phyloP scores from a whole-genome alignment of 2,113 vertebrate genomes.

The Malurus cyaneus region DNA sequence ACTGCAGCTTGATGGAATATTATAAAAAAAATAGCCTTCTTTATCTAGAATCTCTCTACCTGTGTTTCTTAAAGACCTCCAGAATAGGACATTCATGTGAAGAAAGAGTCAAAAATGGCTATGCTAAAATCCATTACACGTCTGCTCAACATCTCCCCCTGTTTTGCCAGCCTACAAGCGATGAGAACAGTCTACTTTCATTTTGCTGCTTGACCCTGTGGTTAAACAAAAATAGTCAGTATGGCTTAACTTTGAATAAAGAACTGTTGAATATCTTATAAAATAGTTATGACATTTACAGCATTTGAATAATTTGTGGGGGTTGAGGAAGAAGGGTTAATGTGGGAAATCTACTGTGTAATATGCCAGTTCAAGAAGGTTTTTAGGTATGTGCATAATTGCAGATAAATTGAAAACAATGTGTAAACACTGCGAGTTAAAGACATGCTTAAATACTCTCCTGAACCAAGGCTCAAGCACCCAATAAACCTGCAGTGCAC shows the following conservation, averaged over 20 bases:
- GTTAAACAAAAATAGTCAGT: background rate
- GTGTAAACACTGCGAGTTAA: background rate
- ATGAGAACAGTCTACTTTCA: background rate
- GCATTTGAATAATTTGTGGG: background rate
- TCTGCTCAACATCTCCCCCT: background rate
- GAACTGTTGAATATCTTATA: background rate
- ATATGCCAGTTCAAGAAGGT: background rate
- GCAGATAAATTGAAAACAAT: background rate
- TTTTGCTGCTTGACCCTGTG: background rate
- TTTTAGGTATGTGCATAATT: background rate
- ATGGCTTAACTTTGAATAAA: background rate
- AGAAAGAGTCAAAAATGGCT: background rate
- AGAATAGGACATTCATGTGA: background rate
- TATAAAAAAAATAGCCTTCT: background rate
- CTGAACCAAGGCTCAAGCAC: background rate
- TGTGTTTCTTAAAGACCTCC: background rate
- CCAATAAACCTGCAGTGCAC: conserved; percentile 10
- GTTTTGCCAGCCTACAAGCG: background rate
- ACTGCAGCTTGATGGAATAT: background rate
- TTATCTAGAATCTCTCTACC: background rate
- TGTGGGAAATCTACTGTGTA: background rate
- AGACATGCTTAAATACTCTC: conserved; percentile 20
- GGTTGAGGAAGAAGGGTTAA: background rate
- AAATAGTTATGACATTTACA: background rate
- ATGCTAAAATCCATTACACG: background rate